Evolutionary conservation across 2,797 vertebrate species (phyloP), one percentile per base, ranked within the genome.

Genomic region (Amphiprion clarkii): DNA sequence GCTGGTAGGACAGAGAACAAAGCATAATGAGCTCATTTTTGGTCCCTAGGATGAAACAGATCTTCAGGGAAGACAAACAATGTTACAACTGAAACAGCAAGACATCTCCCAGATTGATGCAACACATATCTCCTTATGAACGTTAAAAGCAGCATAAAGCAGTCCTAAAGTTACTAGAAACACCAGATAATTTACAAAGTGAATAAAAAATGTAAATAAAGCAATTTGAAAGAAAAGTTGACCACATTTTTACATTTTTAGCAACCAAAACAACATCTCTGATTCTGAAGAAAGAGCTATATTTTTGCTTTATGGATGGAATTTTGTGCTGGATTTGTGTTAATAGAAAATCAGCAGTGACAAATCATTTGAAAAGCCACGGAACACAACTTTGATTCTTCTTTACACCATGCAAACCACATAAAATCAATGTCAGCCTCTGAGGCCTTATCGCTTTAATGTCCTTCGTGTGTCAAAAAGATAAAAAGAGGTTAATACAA

Each of bases 401-500:
- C 31, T 65, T 51, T 53, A 59, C 44, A 62, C 27, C 65, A 56
- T n/a, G 46, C 17, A 48, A 54, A 66, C 19, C 19, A 58, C 67
- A 58, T 73, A 57, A 86, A 84, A 81, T 82, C 71, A 69, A 17
- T 51, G 58, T 59, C 79, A 48, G 82, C 79, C 81, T 70, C 40
- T n/a, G 67, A 36, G 71, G 53, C 55, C 74, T 74, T 29, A 14
- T 25, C 70, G 67, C 58, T 81, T 40, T 23, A 68, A 72, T 67
- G 69, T 46, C 64, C 56, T 54, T 7, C 2, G 33, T n/a, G 79
- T 67, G 79, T 75, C 55, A 84, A 67, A 79, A 74, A 72, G 58
- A 84, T 79, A 79, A 75, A 80, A 83, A 80, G 64, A 85, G 84
- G 83, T 88, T 86, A 77, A 91, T 76, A 76, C 75, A 89, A 87